Percentiles rank a stretch among this genome's conserved stretches.
Evolutionary conservation across 1,140 invertebrate genomes (phyloP).

Genomic region (Hermatobates lingyangjiaoensis): DNA sequence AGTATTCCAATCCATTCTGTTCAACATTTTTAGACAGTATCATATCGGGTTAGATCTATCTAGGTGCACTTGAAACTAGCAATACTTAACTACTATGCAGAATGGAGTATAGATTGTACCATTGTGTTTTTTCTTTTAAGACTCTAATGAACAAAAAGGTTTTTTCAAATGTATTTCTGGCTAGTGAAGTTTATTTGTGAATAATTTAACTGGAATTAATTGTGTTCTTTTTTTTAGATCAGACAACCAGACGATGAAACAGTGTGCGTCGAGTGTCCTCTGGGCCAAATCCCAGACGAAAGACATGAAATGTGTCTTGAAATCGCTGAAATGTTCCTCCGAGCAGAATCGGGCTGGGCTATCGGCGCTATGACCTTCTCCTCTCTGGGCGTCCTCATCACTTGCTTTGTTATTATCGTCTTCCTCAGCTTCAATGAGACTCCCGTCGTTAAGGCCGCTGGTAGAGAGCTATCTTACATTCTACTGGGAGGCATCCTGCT

Average conservation of each 20-base stretch:
- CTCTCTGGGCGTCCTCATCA: slow-evolving; percentile 56
- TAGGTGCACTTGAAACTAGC: too few relatives aligned
- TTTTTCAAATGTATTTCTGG: too few relatives aligned
- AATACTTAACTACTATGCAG: too few relatives aligned
- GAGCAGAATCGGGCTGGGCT: slow-evolving; percentile 62
- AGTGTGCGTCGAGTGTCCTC: slow-evolving; percentile 58
- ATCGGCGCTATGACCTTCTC: slow-evolving; percentile 74
- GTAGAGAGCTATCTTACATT: slow-evolving; percentile 71
- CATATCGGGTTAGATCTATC: too few relatives aligned
- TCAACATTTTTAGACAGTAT: too few relatives aligned
- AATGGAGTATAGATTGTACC: too few relatives aligned
- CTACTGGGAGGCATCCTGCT: slow-evolving; percentile 70
- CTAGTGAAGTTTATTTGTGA: too few relatives aligned
- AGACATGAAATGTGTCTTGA: slow-evolving; percentile 50
- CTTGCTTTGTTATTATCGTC: slow-evolving; percentile 39
- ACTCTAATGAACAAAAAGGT: too few relatives aligned
- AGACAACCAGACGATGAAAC: slow-evolving; percentile 33
- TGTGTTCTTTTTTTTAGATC: slow-evolving; percentile 7
- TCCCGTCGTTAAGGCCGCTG: slow-evolving; percentile 73
- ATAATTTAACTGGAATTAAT: too few relatives aligned
- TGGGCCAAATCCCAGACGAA: slow-evolving; percentile 57
- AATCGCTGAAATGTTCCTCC: slow-evolving; percentile 69
- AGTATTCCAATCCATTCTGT: too few relatives aligned
- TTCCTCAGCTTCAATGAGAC: slow-evolving; percentile 60
- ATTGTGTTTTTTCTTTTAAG: too few relatives aligned